Conservation (phyloP, 2,113 vertebrate genomes). For the Megaceryle maxima region DNA sequence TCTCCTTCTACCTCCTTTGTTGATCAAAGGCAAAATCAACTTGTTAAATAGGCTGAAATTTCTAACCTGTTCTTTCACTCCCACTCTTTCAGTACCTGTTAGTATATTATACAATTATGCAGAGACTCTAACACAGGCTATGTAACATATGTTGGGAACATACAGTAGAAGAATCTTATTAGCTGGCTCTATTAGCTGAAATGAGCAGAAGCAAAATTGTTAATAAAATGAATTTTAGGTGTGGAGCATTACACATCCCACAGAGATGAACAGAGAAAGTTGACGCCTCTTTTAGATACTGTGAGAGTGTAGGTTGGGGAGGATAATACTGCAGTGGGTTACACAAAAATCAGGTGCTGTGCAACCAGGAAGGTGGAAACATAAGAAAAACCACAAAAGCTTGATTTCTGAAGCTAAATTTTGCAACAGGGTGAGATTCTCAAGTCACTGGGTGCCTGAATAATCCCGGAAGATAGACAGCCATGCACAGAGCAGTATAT, state of each 20-base stretch:
- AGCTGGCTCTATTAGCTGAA: slow-evolving; percentile 6
- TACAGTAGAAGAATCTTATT: neutral
- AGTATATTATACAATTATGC: neutral
- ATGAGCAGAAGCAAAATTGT: neutral
- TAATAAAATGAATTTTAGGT: neutral
- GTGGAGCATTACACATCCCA: neutral
- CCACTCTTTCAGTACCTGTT: neutral
- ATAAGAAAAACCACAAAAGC: neutral
- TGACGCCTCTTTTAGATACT: neutral
- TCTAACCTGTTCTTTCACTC: neutral
- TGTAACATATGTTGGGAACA: neutral
- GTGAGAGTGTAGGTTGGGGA: neutral
- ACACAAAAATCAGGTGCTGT: neutral
- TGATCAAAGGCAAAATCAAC: neutral
- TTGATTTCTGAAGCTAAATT: neutral
- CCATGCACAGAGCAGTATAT: neutral
- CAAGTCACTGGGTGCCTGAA: neutral
- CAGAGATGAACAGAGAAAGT: neutral
- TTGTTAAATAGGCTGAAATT: neutral
- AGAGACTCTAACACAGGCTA: neutral
- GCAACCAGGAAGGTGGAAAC: neutral
- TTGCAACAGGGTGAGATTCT: neutral
- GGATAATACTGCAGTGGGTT: neutral
- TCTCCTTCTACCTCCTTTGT: neutral
- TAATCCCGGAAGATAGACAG: neutral